Conservation (phyloP, 2,888 invertebrate species). For the Opisthograptis luteolata region DNA sequence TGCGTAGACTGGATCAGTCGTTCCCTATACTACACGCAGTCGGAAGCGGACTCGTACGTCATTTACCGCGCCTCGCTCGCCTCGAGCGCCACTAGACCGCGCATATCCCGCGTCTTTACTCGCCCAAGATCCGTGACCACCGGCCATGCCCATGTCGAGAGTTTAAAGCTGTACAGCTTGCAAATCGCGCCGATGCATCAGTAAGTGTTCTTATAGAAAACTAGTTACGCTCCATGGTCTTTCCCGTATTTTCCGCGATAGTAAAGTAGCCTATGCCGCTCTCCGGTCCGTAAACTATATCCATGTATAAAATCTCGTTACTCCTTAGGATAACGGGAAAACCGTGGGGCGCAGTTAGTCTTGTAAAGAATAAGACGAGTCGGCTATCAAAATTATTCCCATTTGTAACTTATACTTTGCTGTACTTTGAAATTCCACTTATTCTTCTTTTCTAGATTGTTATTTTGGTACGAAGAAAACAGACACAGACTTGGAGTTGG, state of each 20-base stretch:
- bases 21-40: conserved; percentile 92
- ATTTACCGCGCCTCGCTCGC: conserved; percentile 88
- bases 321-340: too few relatives aligned
- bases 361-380: too few relatives aligned
- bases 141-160: too few relatives aligned
- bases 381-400: too few relatives aligned
- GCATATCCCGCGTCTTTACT: conserved; percentile 81
- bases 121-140: conserved; percentile 80
- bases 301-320: too few relatives aligned
- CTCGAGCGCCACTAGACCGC: conserved; percentile 80
- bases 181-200: conserved; percentile 90
- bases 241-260: too few relatives aligned
- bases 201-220: conserved; percentile 69
- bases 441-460: conserved; percentile 73
- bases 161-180: conserved; percentile 88
- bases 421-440: too few relatives aligned
- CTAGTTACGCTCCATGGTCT: too few relatives aligned
- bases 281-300: too few relatives aligned
- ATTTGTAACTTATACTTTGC: too few relatives aligned
- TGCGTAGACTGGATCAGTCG: conserved; percentile 95
- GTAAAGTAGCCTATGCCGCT: too few relatives aligned
- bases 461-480: conserved; percentile 91
- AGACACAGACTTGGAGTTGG: conserved; percentile 84
- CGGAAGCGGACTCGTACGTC: conserved; percentile 79
- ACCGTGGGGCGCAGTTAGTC: too few relatives aligned